These are phyloP conservation scores for Eupithecia subumbrata DNA, from an alignment of 2,888 invertebrate genomes.

Conservation along the genomic window DNA sequence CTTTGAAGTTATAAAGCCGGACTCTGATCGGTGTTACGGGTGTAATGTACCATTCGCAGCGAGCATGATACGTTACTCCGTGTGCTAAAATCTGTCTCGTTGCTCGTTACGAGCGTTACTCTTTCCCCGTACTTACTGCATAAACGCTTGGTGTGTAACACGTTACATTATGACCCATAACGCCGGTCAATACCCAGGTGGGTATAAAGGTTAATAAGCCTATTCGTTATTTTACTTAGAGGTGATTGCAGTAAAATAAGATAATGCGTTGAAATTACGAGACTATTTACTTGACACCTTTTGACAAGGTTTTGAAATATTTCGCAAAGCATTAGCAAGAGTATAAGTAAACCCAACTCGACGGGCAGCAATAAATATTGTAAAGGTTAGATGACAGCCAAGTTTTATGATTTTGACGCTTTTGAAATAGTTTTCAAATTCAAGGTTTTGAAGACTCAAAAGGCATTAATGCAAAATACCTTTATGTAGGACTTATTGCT, in stretches of 20 bases:
- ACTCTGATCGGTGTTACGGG: too few species aligned
- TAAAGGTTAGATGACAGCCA: constrained; percentile 16
- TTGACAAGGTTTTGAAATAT: constrained; percentile 9
- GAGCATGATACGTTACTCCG: too few species aligned
- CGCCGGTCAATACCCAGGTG: too few species aligned
- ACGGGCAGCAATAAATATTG: constrained; percentile 1
- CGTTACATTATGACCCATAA: too few species aligned
- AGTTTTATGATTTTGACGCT: constrained; percentile 23
- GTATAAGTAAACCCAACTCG: constrained; percentile 1
- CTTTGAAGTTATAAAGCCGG: too few species aligned
- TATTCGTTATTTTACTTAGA: background rate
- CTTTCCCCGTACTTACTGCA: too few species aligned
- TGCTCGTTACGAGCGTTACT: too few species aligned
- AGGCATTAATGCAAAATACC: too few species aligned
- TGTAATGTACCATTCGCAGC: too few species aligned
- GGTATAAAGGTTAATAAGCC: background rate
- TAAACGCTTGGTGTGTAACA: too few species aligned
- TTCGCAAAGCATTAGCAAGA: constrained; percentile 9
- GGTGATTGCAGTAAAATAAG: background rate
- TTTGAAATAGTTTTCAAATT: constrained; percentile 9
- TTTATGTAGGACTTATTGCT: background rate
- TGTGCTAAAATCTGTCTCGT: too few species aligned
- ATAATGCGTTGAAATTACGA: background rate
- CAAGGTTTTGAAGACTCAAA: background rate
- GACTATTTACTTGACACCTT: background rate